phyloP scores from a whole-genome alignment of 2,113 vertebrate species.

The Vimba vimba region DNA sequence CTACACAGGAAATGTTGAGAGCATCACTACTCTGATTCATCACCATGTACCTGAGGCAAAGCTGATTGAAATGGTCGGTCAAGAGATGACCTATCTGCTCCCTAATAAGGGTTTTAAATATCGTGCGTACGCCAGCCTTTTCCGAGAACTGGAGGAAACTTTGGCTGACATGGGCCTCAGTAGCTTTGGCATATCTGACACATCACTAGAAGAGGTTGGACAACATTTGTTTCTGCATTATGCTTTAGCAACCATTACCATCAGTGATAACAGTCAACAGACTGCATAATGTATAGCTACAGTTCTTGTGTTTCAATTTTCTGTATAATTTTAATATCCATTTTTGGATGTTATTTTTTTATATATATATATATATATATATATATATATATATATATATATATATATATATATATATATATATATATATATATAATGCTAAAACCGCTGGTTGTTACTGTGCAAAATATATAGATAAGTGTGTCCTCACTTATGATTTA shows the following conservation, averaged over 20 bases:
- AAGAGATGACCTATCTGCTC: constrained; percentile 92
- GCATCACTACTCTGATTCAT: constrained; percentile 83
- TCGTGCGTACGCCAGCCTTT: constrained; percentile 92
- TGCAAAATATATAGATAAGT: neutral
- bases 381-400: too few species aligned
- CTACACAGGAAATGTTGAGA: constrained; percentile 72
- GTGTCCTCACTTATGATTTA: neutral
- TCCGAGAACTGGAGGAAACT: constrained; percentile 91
- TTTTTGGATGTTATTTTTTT: neutral
- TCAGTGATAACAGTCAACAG: neutral
- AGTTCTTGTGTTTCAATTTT: neutral
- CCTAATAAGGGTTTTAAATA: constrained; percentile 94
- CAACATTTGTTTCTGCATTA: neutral
- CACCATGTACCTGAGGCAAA: constrained; percentile 94
- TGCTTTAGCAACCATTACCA: neutral
- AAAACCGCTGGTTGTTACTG: neutral
- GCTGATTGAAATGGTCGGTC: constrained; percentile 91
- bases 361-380: too few species aligned
- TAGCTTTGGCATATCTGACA: constrained; percentile 97
- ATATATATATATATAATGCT: neutral
- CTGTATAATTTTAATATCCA: neutral
- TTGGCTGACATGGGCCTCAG: constrained; percentile 90
- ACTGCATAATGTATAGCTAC: neutral
- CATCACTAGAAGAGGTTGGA: constrained; percentile 92
- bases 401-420: too few species aligned